Base-by-base conservation (phyloP, 53 echinoderm and acorn worm species). In the Crossaster papposus region DNA sequence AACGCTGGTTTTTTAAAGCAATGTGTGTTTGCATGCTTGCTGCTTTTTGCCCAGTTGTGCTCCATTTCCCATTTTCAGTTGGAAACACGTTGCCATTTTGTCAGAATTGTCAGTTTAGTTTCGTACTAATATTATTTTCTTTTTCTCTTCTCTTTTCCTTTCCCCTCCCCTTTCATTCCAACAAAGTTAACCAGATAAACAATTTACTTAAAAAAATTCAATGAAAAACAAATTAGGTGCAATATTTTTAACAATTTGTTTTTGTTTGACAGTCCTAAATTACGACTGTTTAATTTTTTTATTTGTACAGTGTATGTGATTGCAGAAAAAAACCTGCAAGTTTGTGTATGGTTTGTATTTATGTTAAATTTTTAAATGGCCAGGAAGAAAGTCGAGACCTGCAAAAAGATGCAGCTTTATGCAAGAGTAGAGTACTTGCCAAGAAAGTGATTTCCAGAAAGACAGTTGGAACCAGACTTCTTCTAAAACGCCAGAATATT, bases 111-210 rank as follows among this genome's bases (percentile, higher is more conserved):
- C 68, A 44, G 68, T 77, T 22, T 58, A 58, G 72, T 36, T 73
- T 26, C 76, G 83, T 74, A 90, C 90, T 90, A 90, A 90, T 83
- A 74, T 15, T 77, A 51, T 82, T 87, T 90, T 90, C 82, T 90
- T 90, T 90, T 81, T 90, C 90, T 90, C 90, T 90, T 90, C 82
- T 90, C 83, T 90, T n/a, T n/a, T 62, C 90, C 53, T 36, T 62
- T 34, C 28, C 77, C 83, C 90, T 26, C 51, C 64, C 90, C 77
- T 72, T n/a, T 24, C 58, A 53, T 44, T 81, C 90, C 68, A 81
- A 54, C 81, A 52, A 73, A 85, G 85, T 85, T 30, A 85, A 72
- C 70, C 38, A 38, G 70, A 83, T 36, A 64, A 70, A 83, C 68
- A 22, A 37, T 20, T 74, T 28, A 7, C 68, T 68, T n/a, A 68